Evolutionary conservation across 1,140 invertebrate genomes (phyloP), one percentile per base, ranked within the genome.

Genomic region (Neodiprion pinetum): DNA sequence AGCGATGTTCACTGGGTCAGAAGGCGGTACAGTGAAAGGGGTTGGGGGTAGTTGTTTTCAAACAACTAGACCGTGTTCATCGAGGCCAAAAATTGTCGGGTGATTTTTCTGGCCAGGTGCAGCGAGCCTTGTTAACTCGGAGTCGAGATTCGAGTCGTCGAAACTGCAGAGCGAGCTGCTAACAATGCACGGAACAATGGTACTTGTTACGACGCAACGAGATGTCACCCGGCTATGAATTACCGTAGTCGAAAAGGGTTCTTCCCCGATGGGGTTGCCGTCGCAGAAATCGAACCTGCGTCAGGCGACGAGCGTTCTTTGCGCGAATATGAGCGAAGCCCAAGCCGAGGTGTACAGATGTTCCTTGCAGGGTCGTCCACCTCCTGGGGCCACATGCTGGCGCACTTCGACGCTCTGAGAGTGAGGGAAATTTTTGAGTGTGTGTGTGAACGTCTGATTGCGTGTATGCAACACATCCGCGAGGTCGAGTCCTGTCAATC

Each of bases 171-270:
- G n/a, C 53, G 28, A 40, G 28, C 28, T 5, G 28, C 28, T 1
- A 40, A 40, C 28, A 40, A 40, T 40, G 9, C 53, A 61, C 4
- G 53, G 53, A 40, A 61, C 53, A 61, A 61, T 61, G n/a, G 53
- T 61, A 61, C 53, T 61, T 61, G 53, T 61, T 61, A 61, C 53
- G 53, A 61, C 53, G 53, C 53, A 61, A 61, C 53, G 53, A 61
- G 53, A 61, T 61, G 53, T 61, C 53, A 61, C 53, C 53, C 53
- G 8, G 7, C 53, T 61, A 61, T 61, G 53, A 61, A 61, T 61
- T 61, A 61, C 53, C 53, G 53, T 17, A 17, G 53, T 9, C 53
- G 53, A 61, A 61, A 61, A 61, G 53, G 53, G 53, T 61, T 61
- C 53, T 40, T 40, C 28, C 28, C 28, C 28, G 28, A 40, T 40